Conservation (phyloP, 1,140 invertebrate species). For the Zaprionus nigranus region DNA sequence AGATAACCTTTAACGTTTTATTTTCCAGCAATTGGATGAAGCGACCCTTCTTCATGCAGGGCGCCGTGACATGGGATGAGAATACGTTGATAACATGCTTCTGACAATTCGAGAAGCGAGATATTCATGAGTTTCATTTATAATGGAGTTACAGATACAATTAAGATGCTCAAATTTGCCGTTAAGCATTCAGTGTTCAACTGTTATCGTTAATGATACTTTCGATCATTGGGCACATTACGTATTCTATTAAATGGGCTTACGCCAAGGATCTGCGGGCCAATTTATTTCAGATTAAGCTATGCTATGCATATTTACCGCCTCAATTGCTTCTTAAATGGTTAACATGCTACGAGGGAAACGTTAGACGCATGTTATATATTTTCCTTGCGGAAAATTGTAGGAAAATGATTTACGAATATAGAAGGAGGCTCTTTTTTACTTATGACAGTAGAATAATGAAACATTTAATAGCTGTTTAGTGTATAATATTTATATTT, state of each 20-base stretch:
- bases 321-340: not conserved
- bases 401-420: not conserved
- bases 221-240: constrained; percentile 4
- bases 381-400: too few species aligned
- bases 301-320: not conserved
- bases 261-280: not conserved
- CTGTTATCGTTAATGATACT: constrained; percentile 15
- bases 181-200: not conserved
- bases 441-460: too few species aligned
- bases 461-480: too few species aligned
- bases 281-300: constrained; percentile 14
- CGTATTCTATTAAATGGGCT: not conserved
- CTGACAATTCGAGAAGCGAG: constrained; percentile 5
- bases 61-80: not conserved
- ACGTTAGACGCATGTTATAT: not conserved
- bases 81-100: not conserved
- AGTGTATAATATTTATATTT: too few species aligned
- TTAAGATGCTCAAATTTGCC: constrained; percentile 11
- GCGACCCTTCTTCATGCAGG: not conserved
- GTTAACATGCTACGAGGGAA: not conserved
- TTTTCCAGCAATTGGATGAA: constrained; percentile 23
- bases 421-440: too few species aligned
- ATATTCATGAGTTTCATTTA: constrained; percentile 22
- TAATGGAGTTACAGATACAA: constrained; percentile 15
- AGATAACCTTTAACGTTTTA: constrained; percentile 55